phyloP scores from a whole-genome alignment of 2,113 vertebrate species.

The Apaloderma vittatum region DNA sequence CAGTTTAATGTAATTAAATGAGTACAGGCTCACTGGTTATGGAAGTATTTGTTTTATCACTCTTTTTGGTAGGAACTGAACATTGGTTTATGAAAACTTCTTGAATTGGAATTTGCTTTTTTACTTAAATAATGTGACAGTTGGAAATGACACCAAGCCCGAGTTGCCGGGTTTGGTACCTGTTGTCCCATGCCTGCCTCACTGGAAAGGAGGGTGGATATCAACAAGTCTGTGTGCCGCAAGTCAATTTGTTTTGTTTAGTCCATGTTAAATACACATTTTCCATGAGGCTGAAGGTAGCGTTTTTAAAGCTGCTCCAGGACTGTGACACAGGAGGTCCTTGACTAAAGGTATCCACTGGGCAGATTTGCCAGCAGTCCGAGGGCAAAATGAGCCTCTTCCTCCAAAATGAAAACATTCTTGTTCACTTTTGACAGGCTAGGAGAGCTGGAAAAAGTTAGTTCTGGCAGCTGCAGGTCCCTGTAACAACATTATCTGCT shows the following conservation, averaged over 20 bases:
- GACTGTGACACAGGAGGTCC: neutral
- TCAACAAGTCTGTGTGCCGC: neutral
- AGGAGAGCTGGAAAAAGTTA: neutral
- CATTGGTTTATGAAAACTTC: neutral
- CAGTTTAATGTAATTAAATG: neutral
- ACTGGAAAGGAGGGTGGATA: neutral
- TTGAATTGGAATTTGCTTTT: neutral
- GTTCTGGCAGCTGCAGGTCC: neutral
- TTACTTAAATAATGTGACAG: accelerated
- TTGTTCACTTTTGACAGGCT: neutral
- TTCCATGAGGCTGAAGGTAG: neutral
- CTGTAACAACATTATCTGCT: neutral
- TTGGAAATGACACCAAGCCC: neutral
- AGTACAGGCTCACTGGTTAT: neutral
- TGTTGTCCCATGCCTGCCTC: neutral
- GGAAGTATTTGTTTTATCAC: neutral
- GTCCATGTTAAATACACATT: too few species aligned
- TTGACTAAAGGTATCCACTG: neutral
- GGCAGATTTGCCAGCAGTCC: neutral
- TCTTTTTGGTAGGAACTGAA: neutral
- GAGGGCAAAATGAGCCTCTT: neutral
- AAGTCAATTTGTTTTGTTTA: neutral
- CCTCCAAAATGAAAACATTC: neutral
- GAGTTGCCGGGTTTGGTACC: neutral
- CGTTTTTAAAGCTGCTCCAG: neutral